A percentile compares a stretch with the other conserved stretches of the same genome.
Evolutionary conservation across 2,888 invertebrate species (phyloP).

Genomic region (Notodonta ziczac): DNA sequence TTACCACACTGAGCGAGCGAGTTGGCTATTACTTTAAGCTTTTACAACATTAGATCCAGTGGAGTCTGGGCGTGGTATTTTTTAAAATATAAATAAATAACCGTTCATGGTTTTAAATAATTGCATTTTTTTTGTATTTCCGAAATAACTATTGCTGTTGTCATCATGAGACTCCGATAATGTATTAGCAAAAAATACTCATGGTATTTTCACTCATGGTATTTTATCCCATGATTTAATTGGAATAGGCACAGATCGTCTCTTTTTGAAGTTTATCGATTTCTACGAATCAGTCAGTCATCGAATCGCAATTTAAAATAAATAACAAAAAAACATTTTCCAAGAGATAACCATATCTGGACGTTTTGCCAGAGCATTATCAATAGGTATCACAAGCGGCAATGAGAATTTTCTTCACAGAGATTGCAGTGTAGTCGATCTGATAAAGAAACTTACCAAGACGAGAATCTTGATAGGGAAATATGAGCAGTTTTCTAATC

Average conservation of each 20-base stretch:
- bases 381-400: neutral
- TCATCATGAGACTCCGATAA: no score
- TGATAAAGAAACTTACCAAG: slow-evolving; percentile 9
- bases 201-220: no score
- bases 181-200: no score
- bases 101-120: neutral
- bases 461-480: neutral
- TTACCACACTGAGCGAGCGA: neutral
- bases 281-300: neutral
- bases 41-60: neutral
- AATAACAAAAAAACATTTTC: neutral
- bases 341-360: neutral
- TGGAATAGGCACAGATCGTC: neutral
- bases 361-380: neutral
- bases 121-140: no score
- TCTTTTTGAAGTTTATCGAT: neutral
- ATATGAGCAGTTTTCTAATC: slow-evolving; percentile 17
- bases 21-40: neutral
- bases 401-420: neutral
- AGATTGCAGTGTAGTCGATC: neutral
- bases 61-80: neutral
- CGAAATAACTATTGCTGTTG: no score
- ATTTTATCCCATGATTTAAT: no score
- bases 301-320: neutral
- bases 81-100: neutral